Evolutionary conservation across 2,113 vertebrate species (phyloP).

Genomic region (Varanus salvator): DNA sequence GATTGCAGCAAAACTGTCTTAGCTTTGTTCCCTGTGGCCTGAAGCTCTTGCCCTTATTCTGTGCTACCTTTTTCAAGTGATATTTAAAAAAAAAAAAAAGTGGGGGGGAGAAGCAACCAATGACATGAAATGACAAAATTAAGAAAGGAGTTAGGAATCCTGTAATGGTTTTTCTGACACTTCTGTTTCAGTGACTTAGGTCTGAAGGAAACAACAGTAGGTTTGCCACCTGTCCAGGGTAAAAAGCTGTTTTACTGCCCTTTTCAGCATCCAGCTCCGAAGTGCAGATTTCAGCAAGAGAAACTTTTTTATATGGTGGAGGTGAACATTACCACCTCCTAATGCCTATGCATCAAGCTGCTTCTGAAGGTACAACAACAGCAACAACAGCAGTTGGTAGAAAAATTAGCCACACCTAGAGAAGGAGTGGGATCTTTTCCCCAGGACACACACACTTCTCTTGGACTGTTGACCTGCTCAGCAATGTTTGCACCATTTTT

Average conservation of each 20-base stretch:
- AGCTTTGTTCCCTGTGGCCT: not conserved
- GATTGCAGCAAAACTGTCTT: not conserved
- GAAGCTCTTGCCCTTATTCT: not conserved
- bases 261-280: not conserved
- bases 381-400: not conserved
- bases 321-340: not conserved
- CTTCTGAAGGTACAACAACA: not conserved
- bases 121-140: not conserved
- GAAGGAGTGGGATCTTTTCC: not conserved
- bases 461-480: not conserved
- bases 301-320: not conserved
- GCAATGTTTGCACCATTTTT: not conserved
- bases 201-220: not conserved
- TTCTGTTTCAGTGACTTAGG: not conserved
- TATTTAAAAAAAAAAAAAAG: not conserved
- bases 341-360: not conserved
- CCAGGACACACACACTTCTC: not conserved
- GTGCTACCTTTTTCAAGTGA: not conserved
- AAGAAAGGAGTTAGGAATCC: not conserved
- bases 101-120: too few relatives aligned
- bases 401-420: not conserved
- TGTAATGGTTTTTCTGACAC: not conserved
- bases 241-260: not conserved
- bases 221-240: not conserved
- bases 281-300: not conserved